These are phyloP conservation scores for Apodemia duryi DNA, from an alignment of 2,888 invertebrate species.

Conservation along the genomic window DNA sequence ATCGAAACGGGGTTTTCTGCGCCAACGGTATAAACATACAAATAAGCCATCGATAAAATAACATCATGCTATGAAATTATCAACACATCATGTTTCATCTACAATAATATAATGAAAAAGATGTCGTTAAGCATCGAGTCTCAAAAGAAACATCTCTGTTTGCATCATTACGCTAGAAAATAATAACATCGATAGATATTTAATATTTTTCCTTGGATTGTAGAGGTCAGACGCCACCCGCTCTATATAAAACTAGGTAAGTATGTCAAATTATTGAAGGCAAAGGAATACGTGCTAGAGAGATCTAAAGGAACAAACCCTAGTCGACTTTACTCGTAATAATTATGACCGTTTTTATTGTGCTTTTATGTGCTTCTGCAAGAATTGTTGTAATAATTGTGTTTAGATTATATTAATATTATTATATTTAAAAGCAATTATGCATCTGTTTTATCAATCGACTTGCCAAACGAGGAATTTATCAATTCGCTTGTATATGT, in stretches of 20 bases:
- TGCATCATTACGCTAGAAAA: not conserved
- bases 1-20: too few species aligned
- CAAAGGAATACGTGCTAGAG: conserved; percentile 3
- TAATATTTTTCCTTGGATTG: not conserved
- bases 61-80: too few species aligned
- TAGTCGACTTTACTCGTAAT: not conserved
- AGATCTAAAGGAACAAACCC: conserved; percentile 6
- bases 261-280: conserved; percentile 12
- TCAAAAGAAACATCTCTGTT: not conserved
- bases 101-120: too few species aligned
- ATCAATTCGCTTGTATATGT: too few species aligned
- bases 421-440: too few species aligned
- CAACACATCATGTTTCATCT: too few species aligned
- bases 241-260: conserved; percentile 6
- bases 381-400: too few species aligned
- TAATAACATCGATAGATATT: conserved; percentile 1
- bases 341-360: not conserved
- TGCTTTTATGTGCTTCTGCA: not conserved
- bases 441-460: too few species aligned
- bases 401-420: too few species aligned
- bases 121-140: not conserved
- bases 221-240: conserved; percentile 5
- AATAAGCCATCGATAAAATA: too few species aligned
- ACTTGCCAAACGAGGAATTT: too few species aligned
- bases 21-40: too few species aligned